Conservation (phyloP, 2,888 invertebrate species). For the Icerya purchasi region DNA sequence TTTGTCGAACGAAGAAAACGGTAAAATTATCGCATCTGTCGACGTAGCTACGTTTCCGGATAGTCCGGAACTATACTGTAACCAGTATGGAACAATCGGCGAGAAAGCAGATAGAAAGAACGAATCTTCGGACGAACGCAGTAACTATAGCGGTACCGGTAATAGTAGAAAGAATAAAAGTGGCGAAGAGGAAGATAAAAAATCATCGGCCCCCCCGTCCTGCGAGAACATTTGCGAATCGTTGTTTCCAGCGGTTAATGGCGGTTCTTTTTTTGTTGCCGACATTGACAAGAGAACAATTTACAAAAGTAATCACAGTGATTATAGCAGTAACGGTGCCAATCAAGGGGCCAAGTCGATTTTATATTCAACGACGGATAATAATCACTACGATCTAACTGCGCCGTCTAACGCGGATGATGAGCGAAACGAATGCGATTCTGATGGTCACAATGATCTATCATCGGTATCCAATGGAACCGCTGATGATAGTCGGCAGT, state of each 20-base stretch:
- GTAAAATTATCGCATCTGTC: conserved; percentile 2
- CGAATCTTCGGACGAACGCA: neutral
- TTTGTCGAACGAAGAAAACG: neutral
- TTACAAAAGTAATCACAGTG: neutral
- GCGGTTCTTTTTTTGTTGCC: neutral
- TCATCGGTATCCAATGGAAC: neutral
- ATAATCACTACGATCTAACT: neutral
- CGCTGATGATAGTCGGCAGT: no score
- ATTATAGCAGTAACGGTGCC: neutral
- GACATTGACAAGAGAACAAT: neutral
- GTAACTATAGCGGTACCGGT: neutral
- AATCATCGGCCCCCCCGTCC: neutral
- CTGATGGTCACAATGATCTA: neutral
- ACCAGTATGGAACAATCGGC: neutral
- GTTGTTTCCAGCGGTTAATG: neutral
- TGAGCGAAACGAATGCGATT: neutral
- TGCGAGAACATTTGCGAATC: neutral
- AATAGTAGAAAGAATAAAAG: neutral
- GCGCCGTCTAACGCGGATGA: neutral
- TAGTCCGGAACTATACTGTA: conserved; percentile 2
- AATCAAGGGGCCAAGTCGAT: neutral
- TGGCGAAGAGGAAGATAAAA: neutral
- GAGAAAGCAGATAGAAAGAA: neutral
- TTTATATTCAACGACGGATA: neutral
- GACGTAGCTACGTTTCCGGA: neutral